These are phyloP conservation scores for Mastigias papua DNA, from an alignment of 30 jellyfish, hydroid and myxozoan genomes.

Conservation along the genomic window DNA sequence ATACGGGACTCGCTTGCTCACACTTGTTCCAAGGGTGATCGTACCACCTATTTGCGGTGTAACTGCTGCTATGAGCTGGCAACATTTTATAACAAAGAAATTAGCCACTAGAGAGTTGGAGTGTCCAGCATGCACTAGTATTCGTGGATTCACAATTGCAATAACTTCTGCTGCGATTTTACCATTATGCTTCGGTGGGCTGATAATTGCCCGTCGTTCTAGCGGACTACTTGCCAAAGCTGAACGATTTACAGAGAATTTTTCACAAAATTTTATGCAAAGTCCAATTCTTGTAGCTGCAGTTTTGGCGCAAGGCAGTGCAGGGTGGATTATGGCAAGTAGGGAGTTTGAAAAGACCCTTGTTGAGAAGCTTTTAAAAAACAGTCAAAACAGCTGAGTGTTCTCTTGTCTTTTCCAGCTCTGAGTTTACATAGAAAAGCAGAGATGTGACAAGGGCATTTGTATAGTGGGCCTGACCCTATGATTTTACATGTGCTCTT, in stretches of 20 bases:
- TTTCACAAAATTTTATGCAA: constrained; percentile 40
- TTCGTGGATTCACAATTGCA: constrained; percentile 72
- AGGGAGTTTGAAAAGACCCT: constrained; percentile 64
- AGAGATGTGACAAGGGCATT: too few species aligned
- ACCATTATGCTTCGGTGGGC: constrained; percentile 65
- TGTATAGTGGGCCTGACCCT: too few species aligned
- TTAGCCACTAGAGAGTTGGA: constrained; percentile 48
- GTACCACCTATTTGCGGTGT: constrained; percentile 75
- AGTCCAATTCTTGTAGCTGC: constrained; percentile 67
- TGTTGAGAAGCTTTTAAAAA: neutral
- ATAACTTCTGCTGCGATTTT: constrained; percentile 46
- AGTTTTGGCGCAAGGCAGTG: constrained; percentile 52
- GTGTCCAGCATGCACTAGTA: constrained; percentile 62
- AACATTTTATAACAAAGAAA: constrained; percentile 26
- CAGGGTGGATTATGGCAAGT: constrained; percentile 71
- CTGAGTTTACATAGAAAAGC: too few species aligned
- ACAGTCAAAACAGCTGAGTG: neutral
- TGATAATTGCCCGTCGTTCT: constrained; percentile 52
- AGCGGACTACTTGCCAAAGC: constrained; percentile 34
- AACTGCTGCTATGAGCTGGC: constrained; percentile 64
- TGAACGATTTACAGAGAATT: constrained; percentile 45
- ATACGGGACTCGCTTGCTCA: constrained; percentile 49
- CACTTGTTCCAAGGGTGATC: constrained; percentile 18
- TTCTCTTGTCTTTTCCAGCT: neutral
- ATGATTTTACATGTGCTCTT: too few species aligned